Evolutionary conservation across 2,888 invertebrate genomes (phyloP).

Genomic region (Tipula vernalis): DNA sequence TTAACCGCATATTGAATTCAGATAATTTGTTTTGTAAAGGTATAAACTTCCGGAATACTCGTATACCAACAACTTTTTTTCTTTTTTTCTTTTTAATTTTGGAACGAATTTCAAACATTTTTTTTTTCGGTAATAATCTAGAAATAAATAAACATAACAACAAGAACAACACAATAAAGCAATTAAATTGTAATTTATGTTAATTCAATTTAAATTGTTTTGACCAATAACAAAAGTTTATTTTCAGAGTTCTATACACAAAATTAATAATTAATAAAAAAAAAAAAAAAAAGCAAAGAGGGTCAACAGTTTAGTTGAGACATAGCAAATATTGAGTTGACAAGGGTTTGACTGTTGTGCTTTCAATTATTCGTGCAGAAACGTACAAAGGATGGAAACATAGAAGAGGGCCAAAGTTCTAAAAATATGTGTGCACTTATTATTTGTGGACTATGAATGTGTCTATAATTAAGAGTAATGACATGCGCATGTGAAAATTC

Average conservation of each 20-base stretch:
- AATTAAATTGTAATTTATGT: conserved; percentile 4
- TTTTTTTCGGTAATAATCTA: background rate
- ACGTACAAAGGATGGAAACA: background rate
- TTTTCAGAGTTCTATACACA: background rate
- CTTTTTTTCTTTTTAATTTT: background rate
- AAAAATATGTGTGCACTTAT: background rate
- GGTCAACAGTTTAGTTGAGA: background rate
- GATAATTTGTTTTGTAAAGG: background rate
- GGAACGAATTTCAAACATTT: background rate
- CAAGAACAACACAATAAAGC: background rate
- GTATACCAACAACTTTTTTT: background rate
- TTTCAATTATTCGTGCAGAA: background rate
- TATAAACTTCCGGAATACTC: background rate
- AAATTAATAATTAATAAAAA: background rate
- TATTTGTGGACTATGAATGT: background rate
- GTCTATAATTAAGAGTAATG: background rate
- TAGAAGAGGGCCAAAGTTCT: background rate
- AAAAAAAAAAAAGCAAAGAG: background rate
- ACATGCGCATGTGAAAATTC: background rate
- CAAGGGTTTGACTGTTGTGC: background rate
- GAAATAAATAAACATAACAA: background rate
- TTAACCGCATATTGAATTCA: background rate
- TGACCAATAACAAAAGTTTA: background rate
- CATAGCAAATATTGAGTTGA: background rate
- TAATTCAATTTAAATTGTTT: conserved; percentile 4